Evolutionary conservation across 2,113 vertebrate genomes (phyloP), one percentile per base, ranked within the genome.

Genomic region (Colinus virginianus): DNA sequence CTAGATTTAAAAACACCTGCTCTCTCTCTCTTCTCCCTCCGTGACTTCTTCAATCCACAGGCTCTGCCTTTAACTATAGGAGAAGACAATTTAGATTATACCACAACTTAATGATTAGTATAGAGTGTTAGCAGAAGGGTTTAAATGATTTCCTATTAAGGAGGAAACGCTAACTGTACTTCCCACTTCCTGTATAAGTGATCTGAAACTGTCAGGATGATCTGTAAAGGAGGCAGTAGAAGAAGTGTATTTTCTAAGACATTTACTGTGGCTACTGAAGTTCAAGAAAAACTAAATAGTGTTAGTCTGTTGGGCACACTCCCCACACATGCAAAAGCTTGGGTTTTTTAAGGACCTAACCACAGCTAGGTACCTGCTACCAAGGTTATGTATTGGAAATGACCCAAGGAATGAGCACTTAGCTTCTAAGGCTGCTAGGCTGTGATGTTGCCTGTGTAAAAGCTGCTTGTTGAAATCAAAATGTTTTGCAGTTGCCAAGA

Each of bases 401-500:
- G 42, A 80, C n/a, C 42, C 48, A n/a, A 19, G 10, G 23, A 81
- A 74, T 5, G 14, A 84, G 49, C 55, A 32, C 48, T 30, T 76
- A 30, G 32, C 23, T 70, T 51, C 23, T 63, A 62, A 53, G 36
- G 42, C 45, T 69, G 48, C 61, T 43, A 53, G 40, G 32, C 36
- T 84, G 36, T 45, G 55, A 28, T 25, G 46, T 49, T 68, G 63
- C 61, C 79, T 61, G 56, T 2, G 1, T 76, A 38, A 43, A 93
- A 61, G 34, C 7, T 43, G 19, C n/a, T 45, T 66, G 25, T 64
- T 74, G 38, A 85, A 91, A 78, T 59, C 15, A 32, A 91, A 70
- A 76, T 97, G 30, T 97, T 93, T 98, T 98, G 70, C 96, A 99
- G 99, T 99, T 96, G 98, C 99, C 34, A 93, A 93, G 94, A 98